Evolutionary conservation across 2,888 invertebrate species (phyloP).

Genomic region (Thyatira batis): DNA sequence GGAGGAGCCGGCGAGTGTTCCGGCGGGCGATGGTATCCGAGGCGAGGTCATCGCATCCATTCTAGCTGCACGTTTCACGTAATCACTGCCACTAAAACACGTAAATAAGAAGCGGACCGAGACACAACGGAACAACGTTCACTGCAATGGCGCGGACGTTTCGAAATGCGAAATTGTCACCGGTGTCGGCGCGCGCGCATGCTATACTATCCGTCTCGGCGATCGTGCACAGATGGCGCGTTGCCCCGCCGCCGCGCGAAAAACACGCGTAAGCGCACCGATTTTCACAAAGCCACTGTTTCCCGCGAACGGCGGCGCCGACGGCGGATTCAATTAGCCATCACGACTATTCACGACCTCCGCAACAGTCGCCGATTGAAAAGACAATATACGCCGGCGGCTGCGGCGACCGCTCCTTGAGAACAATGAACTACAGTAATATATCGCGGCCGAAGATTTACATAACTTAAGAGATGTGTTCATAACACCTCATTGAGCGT

Average conservation of each 20-base stretch:
- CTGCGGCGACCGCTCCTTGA: slow-evolving; percentile 22
- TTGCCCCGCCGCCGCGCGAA: slow-evolving; percentile 43
- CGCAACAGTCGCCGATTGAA: slow-evolving; percentile 44
- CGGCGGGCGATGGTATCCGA: slow-evolving; percentile 41
- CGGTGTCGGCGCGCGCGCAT: slow-evolving; percentile 40
- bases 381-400: slow-evolving; percentile 39
- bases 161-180: slow-evolving; percentile 66
- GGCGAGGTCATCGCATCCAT: slow-evolving; percentile 70
- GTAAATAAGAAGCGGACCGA: slow-evolving; percentile 35
- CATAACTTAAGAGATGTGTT: slow-evolving; percentile 37
- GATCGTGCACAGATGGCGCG: slow-evolving; percentile 41
- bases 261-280: slow-evolving; percentile 70
- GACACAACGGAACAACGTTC: slow-evolving; percentile 47
- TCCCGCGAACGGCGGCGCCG: slow-evolving; percentile 43
- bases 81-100: slow-evolving; percentile 43
- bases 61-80: slow-evolving; percentile 51
- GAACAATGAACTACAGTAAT: slow-evolving; percentile 54
- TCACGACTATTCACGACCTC: slow-evolving; percentile 37
- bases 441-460: slow-evolving; percentile 45
- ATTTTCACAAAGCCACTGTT: slow-evolving; percentile 72
- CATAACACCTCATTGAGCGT: neutral
- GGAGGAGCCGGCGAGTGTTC: slow-evolving; percentile 24
- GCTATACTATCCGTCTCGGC: slow-evolving; percentile 27
- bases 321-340: slow-evolving; percentile 38
- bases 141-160: slow-evolving; percentile 56